These are phyloP conservation scores for Hipposideros larvatus DNA, from an alignment of 2,797 vertebrate species.

Conservation along the genomic window DNA sequence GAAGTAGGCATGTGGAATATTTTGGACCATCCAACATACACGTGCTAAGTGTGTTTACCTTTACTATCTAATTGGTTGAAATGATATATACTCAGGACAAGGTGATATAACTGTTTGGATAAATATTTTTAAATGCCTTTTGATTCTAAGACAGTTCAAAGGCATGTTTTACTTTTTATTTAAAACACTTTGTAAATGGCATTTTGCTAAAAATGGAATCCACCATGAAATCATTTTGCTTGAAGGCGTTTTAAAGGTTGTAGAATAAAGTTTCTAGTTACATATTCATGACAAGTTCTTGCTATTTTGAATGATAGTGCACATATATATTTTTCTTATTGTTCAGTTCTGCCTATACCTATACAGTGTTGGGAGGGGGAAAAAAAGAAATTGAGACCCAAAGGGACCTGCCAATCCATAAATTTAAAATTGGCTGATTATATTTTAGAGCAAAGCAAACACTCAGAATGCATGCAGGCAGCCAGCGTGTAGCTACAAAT, in stretches of 20 bases:
- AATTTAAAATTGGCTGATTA: slow-evolving; percentile 31
- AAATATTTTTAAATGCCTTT: slow-evolving; percentile 49
- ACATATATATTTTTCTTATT: slow-evolving; percentile 19
- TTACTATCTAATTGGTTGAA: slow-evolving; percentile 15
- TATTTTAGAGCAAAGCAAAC: slow-evolving; percentile 20
- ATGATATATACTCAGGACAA: not conserved
- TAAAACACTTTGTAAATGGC: slow-evolving; percentile 24
- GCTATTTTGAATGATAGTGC: not conserved
- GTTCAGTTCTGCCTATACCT: not conserved
- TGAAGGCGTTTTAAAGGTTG: slow-evolving; percentile 52
- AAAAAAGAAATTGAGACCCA: not conserved
- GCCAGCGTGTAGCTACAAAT: not conserved
- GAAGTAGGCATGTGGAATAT: not conserved
- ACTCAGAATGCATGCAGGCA: not conserved
- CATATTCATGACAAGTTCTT: slow-evolving; percentile 41
- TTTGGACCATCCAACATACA: slow-evolving; percentile 26
- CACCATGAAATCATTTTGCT: slow-evolving; percentile 13
- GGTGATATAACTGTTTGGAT: not conserved
- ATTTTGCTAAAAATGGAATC: slow-evolving; percentile 62
- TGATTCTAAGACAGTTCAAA: slow-evolving; percentile 45
- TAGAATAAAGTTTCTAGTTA: slow-evolving; percentile 48
- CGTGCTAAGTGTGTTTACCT: not conserved
- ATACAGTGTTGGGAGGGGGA: not conserved
- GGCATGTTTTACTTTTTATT: slow-evolving; percentile 19
- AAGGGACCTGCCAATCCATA: not conserved